Base-by-base conservation (phyloP, 2,113 vertebrate genomes). In the Mus pahari region DNA sequence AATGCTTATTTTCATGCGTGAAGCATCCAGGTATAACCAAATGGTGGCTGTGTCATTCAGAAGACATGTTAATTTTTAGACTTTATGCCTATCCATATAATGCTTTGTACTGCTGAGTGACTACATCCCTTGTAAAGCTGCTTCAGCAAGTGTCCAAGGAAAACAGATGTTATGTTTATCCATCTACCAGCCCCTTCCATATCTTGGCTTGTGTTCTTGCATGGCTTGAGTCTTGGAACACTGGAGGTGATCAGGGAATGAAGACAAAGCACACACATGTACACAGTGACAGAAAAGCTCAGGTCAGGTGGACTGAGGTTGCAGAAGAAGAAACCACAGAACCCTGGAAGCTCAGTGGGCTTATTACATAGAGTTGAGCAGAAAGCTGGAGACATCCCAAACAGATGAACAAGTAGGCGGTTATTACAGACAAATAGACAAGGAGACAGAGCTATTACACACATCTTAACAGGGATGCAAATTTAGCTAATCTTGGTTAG, bases 91-190 rank as follows among this genome's bases (percentile, higher is more conserved):
- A 31, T 39, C 70, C 39, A 55, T 3, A 26, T 68, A 62, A n/a
- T 62, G 1, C n/a, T 90, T 60, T 90, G 7, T 11, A 62, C 0
- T 14, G 26, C 31, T 7, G 36, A 96, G 45, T 33, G 31, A 64
- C 10, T 42, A 48, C 3, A 78, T 26, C 1, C 8, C 31, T 13
- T 55, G n/a, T 31, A 60, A 24, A 86, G 24, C 58, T 89, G 79
- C 36, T 4, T 62, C 31, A 74, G 42, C 14, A 53, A 39, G 20
- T 8, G 24, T 86, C n/a, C 20, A 22, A 68, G 42, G 45, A 58
- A 64, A 26, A 50, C 0, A 2, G 22, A 1, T 3, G 13, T 8
- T 8, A 2, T 36, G n/a, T 17, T 16, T 75, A 3, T 55, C 39
- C 3, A 20, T 36, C 66, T 36, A 24, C 26, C 50, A 1, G 8